phyloP scores from a whole-genome alignment of 2,888 invertebrate species.

The Oscheius sp. region DNA sequence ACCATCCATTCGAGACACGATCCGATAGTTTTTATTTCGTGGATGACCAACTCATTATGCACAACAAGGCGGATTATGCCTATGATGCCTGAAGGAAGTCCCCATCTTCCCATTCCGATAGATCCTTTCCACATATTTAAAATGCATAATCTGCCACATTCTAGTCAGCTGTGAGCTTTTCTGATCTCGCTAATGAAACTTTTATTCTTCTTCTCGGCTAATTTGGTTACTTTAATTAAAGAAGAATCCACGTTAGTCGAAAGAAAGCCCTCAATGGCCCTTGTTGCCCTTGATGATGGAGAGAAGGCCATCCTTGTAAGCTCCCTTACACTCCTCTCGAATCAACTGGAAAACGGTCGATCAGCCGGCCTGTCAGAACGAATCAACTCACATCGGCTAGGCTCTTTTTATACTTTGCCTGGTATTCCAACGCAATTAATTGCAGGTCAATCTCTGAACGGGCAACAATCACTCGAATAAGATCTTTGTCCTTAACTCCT shows the following conservation, averaged over 20 bases:
- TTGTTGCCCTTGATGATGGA: constrained; percentile 65
- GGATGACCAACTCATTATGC: constrained; percentile 94
- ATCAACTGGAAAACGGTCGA: constrained; percentile 29
- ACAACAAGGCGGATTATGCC: constrained; percentile 98
- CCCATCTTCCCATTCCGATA: not conserved
- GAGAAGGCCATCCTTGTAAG: constrained; percentile 67
- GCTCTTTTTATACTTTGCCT: constrained; percentile 67
- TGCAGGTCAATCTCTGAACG: constrained; percentile 77
- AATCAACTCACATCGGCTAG: constrained; percentile 42
- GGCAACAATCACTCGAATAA: constrained; percentile 65
- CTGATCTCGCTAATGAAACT: not conserved
- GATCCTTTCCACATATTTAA: no score
- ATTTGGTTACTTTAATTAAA: not conserved
- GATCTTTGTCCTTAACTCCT: constrained; percentile 62
- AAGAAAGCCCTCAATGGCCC: not conserved
- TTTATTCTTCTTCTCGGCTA: not conserved
- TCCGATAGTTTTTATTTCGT: constrained; percentile 99
- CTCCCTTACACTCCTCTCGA: constrained; percentile 56
- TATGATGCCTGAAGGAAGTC: constrained; percentile 78
- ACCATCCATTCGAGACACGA: constrained; percentile 91
- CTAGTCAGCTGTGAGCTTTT: not conserved
- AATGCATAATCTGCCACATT: not conserved
- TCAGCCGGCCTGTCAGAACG: not conserved
- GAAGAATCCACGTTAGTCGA: not conserved
- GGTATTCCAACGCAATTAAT: constrained; percentile 84